phyloP scores from a whole-genome alignment of 2,888 invertebrate genomes.

The Cephus sareptanus region DNA sequence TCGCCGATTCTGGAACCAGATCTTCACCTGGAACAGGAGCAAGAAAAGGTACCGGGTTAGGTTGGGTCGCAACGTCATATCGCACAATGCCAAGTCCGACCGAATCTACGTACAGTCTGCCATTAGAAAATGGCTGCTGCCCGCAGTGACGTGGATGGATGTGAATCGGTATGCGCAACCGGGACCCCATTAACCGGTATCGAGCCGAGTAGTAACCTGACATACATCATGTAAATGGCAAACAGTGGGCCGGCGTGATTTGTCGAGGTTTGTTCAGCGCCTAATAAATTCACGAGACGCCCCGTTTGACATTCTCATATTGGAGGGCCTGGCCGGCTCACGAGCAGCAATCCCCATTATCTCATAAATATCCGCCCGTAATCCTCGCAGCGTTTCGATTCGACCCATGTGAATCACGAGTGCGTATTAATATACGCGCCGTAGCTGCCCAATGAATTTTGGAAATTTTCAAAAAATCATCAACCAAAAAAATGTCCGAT shows the following conservation, averaged over 20 bases:
- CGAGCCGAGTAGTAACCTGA: neutral
- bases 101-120: too few species aligned
- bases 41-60: neutral
- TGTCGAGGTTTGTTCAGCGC: constrained; percentile 5
- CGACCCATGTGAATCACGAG: constrained; percentile 1
- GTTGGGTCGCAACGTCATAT: neutral
- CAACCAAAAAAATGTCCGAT: neutral
- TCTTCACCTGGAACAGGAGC: constrained; percentile 79
- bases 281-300: constrained; percentile 7
- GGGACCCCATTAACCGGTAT: constrained; percentile 2
- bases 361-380: constrained; percentile 18
- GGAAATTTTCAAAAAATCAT: neutral
- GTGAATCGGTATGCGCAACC: neutral
- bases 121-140: neutral
- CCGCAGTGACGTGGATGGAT: neutral
- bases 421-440: neutral
- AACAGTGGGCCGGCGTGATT: constrained; percentile 7
- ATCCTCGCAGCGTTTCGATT: constrained; percentile 13
- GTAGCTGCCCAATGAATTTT: neutral
- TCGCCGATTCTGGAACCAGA: constrained; percentile 90
- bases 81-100: neutral
- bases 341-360: constrained; percentile 19
- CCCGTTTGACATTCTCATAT: constrained; percentile 4
- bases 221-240: constrained; percentile 8
- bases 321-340: constrained; percentile 5